Evolutionary conservation across 2,888 invertebrate species (phyloP).

Genomic region (Smittia aterrima): DNA sequence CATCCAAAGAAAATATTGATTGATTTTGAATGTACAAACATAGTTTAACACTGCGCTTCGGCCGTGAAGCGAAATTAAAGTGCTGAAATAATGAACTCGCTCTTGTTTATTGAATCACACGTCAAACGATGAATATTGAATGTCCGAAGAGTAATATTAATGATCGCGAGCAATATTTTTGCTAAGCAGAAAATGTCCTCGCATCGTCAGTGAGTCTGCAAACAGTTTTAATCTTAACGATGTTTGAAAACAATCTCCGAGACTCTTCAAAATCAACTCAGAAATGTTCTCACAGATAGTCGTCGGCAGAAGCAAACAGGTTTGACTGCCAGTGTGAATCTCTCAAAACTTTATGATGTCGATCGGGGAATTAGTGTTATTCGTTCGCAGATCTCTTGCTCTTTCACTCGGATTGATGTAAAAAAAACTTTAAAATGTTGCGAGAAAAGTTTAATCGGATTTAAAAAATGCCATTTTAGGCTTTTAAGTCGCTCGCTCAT

Average conservation of each 20-base stretch:
- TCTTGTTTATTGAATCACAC: background rate
- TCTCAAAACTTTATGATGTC: conserved; percentile 2
- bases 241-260: background rate
- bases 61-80: background rate
- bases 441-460: conserved; percentile 1
- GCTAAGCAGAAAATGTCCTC: background rate
- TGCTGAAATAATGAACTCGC: background rate
- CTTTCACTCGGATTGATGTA: background rate
- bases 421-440: background rate
- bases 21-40: background rate
- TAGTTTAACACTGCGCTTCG: background rate
- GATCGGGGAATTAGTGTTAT: background rate
- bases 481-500: background rate
- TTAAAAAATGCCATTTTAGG: conserved; percentile 10
- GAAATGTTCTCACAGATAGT: background rate
- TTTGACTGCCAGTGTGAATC: background rate
- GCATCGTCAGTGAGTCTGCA: conserved; percentile 1
- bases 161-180: background rate
- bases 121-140: background rate
- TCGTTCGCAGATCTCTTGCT: background rate
- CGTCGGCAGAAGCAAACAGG: background rate
- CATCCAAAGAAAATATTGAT: background rate
- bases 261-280: background rate
- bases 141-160: background rate
- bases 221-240: background rate